A percentile compares a stretch with the other conserved stretches of the same genome.
Conservation (phyloP, 1,140 invertebrate species). For the Drosophila sp. region DNA sequence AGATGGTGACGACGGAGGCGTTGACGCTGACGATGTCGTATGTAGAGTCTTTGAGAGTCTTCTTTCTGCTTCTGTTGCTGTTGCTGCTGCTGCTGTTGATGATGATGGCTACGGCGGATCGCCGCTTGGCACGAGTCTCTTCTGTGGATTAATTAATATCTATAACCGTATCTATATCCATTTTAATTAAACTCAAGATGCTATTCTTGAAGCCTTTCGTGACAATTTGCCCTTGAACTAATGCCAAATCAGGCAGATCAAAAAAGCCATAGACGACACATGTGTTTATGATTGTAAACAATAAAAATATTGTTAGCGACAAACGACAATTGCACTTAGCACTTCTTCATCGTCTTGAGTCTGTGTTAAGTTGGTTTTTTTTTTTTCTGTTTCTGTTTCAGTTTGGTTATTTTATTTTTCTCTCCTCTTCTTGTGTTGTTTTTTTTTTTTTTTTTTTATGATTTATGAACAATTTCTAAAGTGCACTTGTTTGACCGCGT, state of each 20-base stretch:
- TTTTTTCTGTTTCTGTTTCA: slow-evolving; percentile 19
- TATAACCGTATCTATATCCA: slow-evolving; percentile 39
- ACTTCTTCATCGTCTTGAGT: slow-evolving; percentile 64
- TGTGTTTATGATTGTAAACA: slow-evolving; percentile 46
- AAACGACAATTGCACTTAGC: slow-evolving; percentile 75
- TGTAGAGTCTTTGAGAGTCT: not conserved
- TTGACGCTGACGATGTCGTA: not conserved
- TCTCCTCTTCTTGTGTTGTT: not conserved
- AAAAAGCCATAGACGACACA: slow-evolving; percentile 32
- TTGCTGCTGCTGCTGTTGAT: too few relatives aligned
- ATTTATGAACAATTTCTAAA: slow-evolving; percentile 82
- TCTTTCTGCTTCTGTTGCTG: not conserved
- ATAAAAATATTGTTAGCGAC: slow-evolving; percentile 64
- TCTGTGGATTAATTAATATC: slow-evolving; percentile 69
- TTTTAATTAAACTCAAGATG: slow-evolving; percentile 46
- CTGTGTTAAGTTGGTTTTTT: slow-evolving; percentile 57
- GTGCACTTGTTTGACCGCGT: slow-evolving; percentile 81
- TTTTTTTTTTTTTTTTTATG: slow-evolving; percentile 56
- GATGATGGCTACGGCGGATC: slow-evolving; percentile 13
- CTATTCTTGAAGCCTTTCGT: slow-evolving; percentile 46
- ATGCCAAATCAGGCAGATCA: slow-evolving; percentile 62
- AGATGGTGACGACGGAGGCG: not conserved
- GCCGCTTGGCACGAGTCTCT: slow-evolving; percentile 69
- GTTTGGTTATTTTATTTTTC: slow-evolving; percentile 30
- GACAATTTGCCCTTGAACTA: slow-evolving; percentile 49